Percentiles rank a stretch among this genome's conserved stretches.
Evolutionary conservation across 2,888 invertebrate species (phyloP).

Genomic region (Calliphora vomitoria): DNA sequence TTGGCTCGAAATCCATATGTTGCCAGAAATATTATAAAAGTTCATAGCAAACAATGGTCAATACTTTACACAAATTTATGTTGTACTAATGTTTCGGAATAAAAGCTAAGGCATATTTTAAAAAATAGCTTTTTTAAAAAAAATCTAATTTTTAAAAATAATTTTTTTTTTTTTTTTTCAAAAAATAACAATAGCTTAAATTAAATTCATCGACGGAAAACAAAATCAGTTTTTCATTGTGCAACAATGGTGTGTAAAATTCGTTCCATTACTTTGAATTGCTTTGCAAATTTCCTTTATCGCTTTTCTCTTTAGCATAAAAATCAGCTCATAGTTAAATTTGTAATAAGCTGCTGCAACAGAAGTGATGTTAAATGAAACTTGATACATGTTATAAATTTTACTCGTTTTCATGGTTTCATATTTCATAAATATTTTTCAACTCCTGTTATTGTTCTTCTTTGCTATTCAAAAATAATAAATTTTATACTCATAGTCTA

Average conservation of each 20-base stretch:
- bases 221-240: too few relatives aligned
- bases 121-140: too few relatives aligned
- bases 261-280: background rate
- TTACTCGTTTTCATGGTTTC: background rate
- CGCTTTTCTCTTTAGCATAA: background rate
- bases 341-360: slow-evolving; percentile 52
- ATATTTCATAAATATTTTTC: background rate
- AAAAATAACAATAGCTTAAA: too few relatives aligned
- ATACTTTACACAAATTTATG: too few relatives aligned
- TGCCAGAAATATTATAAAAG: too few relatives aligned
- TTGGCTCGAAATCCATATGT: too few relatives aligned
- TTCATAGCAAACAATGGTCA: too few relatives aligned
- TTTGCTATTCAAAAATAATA: background rate
- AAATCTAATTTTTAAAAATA: too few relatives aligned
- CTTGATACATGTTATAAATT: slow-evolving; percentile 17
- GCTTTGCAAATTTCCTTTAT: background rate
- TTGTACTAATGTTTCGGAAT: too few relatives aligned
- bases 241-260: background rate
- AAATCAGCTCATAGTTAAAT: slow-evolving; percentile 29
- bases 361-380: slow-evolving; percentile 53
- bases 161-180: too few relatives aligned
- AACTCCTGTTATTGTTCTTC: background rate
- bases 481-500: background rate
- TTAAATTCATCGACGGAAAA: too few relatives aligned
- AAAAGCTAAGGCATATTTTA: too few relatives aligned